Base-by-base conservation (phyloP, 2,797 vertebrate genomes). In the Geotrypetes seraphini region DNA sequence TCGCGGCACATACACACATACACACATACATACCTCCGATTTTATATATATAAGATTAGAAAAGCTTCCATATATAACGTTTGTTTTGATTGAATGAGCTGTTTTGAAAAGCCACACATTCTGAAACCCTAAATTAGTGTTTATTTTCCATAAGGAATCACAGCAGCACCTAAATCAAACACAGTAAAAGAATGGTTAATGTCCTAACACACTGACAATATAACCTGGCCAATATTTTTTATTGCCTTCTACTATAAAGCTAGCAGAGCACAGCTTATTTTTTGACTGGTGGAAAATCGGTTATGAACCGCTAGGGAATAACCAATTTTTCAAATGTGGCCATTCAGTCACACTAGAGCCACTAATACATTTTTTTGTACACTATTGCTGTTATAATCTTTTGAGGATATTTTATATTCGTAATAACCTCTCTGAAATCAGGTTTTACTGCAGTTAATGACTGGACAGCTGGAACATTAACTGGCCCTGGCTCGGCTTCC, bases 181-280 rank as follows among this genome's bases (percentile, higher is more conserved):
- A 77, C 75, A 78, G 77, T 70, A 63, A 73, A 77, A 77, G 68
- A 79, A 77, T 71, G 73, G 79, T 78, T 81, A 82, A 78, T 68
- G 73, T 73, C 65, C 57, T 73, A 74, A 74, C 72, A 71, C 43
- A 39, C 77, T 68, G 79, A 75, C 78, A 74, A 73, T 79, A 83
- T 83, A 81, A 83, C 81, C 82, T 78, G 78, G 79, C 81, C 82
- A 78, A 77, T 79, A 78, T 80, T 84, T n/a, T 85, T 85, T 84
- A 85, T 81, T 76, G 81, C 80, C 73, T 78, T 73, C 74, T 79
- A 73, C 78, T 69, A 80, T 84, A 84, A 85, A 85, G 70, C 78
- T 82, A 84, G 79, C 82, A 70, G 82, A 83, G 79, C 82, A 81
- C 74, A 81, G 81, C 82, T 81, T 79, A 81, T 75, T 75, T 81